Percentiles rank a stretch among this genome's conserved stretches.
Conservation (phyloP, 1,140 invertebrate species). For the Monochamus saltuarius region DNA sequence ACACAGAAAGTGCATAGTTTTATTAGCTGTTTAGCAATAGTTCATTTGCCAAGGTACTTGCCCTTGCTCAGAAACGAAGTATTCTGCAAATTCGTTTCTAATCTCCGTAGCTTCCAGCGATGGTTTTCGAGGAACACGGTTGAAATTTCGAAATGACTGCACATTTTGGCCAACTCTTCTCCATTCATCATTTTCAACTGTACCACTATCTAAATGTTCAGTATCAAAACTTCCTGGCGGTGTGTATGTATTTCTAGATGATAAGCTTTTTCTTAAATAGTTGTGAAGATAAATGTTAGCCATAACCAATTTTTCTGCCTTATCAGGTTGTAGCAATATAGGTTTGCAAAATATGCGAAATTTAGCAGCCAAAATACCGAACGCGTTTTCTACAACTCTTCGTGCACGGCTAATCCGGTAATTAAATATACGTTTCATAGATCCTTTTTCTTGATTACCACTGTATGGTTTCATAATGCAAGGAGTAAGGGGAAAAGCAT, state of each 20-base stretch:
- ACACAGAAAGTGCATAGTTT: no score
- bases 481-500: conserved; percentile 18
- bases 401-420: no score
- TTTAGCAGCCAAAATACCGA: no score
- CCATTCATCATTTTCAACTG: neutral
- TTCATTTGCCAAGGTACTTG: neutral
- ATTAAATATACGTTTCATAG: no score
- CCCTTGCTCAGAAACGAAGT: neutral
- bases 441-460: conserved; percentile 14
- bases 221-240: neutral
- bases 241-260: neutral
- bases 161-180: neutral
- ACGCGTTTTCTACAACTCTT: no score
- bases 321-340: no score
- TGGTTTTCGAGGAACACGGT: neutral
- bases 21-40: no score
- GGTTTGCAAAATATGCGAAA: no score
- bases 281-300: no score
- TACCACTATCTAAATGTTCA: neutral
- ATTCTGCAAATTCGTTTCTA: neutral
- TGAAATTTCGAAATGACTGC: neutral
- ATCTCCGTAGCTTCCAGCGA: neutral
- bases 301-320: no score
- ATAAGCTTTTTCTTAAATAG: no score
- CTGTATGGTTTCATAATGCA: conserved; percentile 22